These are phyloP conservation scores for Chironex yamaguchii DNA, from an alignment of 30 jellyfish, hydroid and myxozoan genomes.

Conservation along the genomic window DNA sequence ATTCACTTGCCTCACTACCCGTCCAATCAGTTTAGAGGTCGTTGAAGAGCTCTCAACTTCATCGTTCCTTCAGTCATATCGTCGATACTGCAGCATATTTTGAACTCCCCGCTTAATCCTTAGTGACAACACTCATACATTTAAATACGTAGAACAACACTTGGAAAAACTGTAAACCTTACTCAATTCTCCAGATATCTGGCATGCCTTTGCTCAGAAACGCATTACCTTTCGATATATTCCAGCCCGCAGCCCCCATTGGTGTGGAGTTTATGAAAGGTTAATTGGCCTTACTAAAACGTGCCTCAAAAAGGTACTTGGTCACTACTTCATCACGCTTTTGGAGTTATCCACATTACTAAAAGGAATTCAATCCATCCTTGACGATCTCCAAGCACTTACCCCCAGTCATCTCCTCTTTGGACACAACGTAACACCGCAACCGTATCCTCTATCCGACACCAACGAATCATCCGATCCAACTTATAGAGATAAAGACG, in stretches of 20 bases:
- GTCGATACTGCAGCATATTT: conserved; percentile 29
- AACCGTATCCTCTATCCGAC: conserved; percentile 28
- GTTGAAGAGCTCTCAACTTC: too few species aligned
- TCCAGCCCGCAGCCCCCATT: conserved; percentile 58
- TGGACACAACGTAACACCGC: conserved; percentile 31
- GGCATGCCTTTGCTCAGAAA: conserved; percentile 26
- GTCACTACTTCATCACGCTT: conserved; percentile 7
- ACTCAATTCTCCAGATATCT: background rate
- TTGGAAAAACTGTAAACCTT: background rate
- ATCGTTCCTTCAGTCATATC: conserved; percentile 46
- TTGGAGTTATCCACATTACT: background rate
- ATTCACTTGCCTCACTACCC: too few species aligned
- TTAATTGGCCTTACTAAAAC: conserved; percentile 25
- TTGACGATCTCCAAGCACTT: conserved; percentile 32
- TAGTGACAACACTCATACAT: conserved; percentile 46
- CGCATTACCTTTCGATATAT: conserved; percentile 18
- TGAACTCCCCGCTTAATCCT: conserved; percentile 17
- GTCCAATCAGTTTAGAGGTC: too few species aligned
- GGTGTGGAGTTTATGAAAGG: conserved; percentile 36
- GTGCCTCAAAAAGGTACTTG: conserved; percentile 7
- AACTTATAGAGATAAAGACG: conserved; percentile 1
- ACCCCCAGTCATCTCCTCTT: conserved; percentile 38
- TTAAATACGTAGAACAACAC: conserved; percentile 36
- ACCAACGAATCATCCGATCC: conserved; percentile 20
- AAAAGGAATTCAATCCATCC: conserved; percentile 20